Conservation (phyloP, 2,888 invertebrate genomes). For the Parochlus steinenii region DNA sequence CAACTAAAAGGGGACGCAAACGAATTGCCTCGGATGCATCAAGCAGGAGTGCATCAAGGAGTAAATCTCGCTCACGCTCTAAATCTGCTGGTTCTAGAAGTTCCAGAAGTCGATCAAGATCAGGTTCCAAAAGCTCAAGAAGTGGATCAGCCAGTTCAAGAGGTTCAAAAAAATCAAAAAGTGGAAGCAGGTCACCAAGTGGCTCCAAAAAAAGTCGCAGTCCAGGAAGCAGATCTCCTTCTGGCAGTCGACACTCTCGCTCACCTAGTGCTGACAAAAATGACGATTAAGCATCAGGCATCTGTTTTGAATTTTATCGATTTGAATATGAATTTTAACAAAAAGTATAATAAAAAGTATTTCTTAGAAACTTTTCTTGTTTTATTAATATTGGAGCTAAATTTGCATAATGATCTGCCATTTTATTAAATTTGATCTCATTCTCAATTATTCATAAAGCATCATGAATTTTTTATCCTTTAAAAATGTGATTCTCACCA, state of each 20-base stretch:
- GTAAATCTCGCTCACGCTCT: conserved; percentile 16
- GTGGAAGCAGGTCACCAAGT: conserved; percentile 13
- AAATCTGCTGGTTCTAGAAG: conserved; percentile 24
- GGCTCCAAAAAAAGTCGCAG: background rate
- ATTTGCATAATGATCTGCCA: too few species aligned
- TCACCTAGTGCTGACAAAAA: background rate
- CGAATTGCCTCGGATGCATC: conserved; percentile 47
- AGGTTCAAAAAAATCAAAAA: conserved; percentile 16
- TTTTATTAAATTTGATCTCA: too few species aligned
- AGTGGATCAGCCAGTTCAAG: conserved; percentile 15
- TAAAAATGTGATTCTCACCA: too few species aligned
- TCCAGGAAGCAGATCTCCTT: conserved; percentile 1
- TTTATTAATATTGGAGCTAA: too few species aligned
- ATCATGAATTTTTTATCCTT: background rate
- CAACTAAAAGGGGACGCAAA: conserved; percentile 28
- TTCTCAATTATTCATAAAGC: conserved; percentile 3
- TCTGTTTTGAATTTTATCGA: too few species aligned
- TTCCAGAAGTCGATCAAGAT: conserved; percentile 30
- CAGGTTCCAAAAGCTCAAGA: conserved; percentile 24
- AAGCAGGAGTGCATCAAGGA: conserved; percentile 21
- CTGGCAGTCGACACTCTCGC: background rate
- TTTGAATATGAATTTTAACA: too few species aligned
- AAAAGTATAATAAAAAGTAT: too few species aligned
- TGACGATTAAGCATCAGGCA: background rate
- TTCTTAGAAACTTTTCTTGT: too few species aligned